Evolutionary conservation across 2,113 vertebrate genomes (phyloP).

Genomic region (Synchiropus splendidus): DNA sequence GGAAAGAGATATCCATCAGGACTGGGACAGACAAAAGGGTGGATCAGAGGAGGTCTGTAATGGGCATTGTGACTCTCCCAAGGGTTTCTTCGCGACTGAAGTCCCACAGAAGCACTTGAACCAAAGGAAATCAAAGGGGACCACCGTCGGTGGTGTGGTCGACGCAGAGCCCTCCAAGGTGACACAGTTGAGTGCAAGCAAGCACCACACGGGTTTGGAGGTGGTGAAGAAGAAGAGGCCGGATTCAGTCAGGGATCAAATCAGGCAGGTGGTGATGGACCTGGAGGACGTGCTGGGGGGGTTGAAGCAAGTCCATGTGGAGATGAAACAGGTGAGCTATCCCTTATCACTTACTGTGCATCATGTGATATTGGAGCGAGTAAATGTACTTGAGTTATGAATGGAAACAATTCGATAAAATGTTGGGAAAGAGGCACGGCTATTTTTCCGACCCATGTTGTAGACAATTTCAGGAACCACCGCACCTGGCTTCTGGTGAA

Average conservation of each 20-base stretch:
- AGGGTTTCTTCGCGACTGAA: conserved; percentile 60
- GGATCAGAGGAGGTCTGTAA: conserved; percentile 44
- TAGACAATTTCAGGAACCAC: too few species aligned
- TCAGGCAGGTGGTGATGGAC: conserved; percentile 67
- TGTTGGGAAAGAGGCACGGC: too few species aligned
- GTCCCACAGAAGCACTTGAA: conserved; percentile 54
- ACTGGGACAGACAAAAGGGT: conserved; percentile 22
- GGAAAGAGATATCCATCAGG: conserved; percentile 36
- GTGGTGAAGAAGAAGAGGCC: conserved; percentile 30
- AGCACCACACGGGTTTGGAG: conserved; percentile 9
- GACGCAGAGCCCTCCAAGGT: conserved; percentile 11
- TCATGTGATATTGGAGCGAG: too few species aligned
- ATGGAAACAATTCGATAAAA: too few species aligned
- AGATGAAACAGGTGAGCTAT: conserved; percentile 71
- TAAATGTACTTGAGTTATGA: too few species aligned
- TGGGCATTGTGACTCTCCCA: conserved; percentile 17
- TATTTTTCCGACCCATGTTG: too few species aligned
- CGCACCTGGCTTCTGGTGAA: too few species aligned
- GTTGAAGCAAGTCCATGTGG: conserved; percentile 70
- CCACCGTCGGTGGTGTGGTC: conserved; percentile 1
- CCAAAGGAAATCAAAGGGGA: conserved; percentile 26
- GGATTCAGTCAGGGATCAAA: conserved; percentile 61
- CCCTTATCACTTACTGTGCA: too few species aligned
- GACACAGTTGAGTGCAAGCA: background rate
- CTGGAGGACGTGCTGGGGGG: conserved; percentile 70